Base-by-base conservation (phyloP, 53 echinoderm and acorn worm genomes). In the Paracentrotus lividus region DNA sequence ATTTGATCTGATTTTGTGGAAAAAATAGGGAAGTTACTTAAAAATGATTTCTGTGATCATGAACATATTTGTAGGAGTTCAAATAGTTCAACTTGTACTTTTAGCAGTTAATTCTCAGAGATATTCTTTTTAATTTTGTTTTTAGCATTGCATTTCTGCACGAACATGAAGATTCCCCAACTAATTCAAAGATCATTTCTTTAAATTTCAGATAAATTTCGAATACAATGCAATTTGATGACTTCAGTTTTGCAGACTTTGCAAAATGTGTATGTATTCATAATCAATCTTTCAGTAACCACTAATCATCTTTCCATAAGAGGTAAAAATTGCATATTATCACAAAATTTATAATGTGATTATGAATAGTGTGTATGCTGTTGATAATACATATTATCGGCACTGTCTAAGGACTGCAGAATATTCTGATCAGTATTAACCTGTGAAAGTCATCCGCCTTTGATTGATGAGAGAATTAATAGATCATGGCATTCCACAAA, bases 391-490 rank as follows among this genome's bases (percentile, higher is more conserved):
- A 72, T 0, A 72, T 40, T 16, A 16, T 16, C 16, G 10, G 36
- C 21, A 40, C 29, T 1, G 0, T 27, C 26, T 5, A 72, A 5
- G 18, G 10, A 72, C 40, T 38, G 36, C 0, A 16, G 21, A 72
- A 36, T 72, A 72, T 72, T 72, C 85, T 13, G 85, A 51, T 29
- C 85, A 49, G n/a, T 15, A 51, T 49, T 26, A n/a, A 85, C 85
- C 45, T 85, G 51, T 49, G 27, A 85, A 85, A 85, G 49, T 51
- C n/a, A 85, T 85, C 45, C 49, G 31, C 26, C 29, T 49, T 49
- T 85, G 85, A 85, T 85, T 31, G 85, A 85, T 85, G 85, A 85
- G 27, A 29, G 85, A 85, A 85, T 13, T 85, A 47, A 47, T 29
- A 49, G 85, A 31, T 26, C n/a, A 47, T 32, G 85, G 32, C 85